A percentile compares a stretch with the other conserved stretches of the same genome.
phyloP scores from a whole-genome alignment of 2,113 vertebrate genomes.

The Phoenicopterus ruber region DNA sequence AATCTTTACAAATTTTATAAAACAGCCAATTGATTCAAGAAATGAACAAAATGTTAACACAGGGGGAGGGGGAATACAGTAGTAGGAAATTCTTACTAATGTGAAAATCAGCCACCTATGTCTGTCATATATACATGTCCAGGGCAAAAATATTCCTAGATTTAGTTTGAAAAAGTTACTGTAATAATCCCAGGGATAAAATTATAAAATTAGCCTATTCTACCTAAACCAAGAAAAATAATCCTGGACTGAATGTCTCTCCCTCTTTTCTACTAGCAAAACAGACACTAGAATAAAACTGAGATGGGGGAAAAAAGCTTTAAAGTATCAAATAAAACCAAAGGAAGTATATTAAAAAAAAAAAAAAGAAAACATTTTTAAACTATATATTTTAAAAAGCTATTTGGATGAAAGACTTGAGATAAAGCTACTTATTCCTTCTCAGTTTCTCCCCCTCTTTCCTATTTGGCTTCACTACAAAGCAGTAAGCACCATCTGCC shows the following conservation, averaged over 20 bases:
- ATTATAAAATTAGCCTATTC: not conserved
- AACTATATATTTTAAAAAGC: not conserved
- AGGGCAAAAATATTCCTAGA: not conserved
- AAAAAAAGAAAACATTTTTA: not conserved
- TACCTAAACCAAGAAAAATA: not conserved
- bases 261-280: not conserved
- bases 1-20: not conserved
- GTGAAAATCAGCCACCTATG: not conserved
- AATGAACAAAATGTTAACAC: not conserved
- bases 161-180: not conserved
- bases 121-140: not conserved
- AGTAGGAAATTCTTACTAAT: not conserved
- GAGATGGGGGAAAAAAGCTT: not conserved
- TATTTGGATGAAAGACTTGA: not conserved
- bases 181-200: not conserved
- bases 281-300: not conserved
- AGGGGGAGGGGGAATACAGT: not conserved
- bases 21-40: not conserved
- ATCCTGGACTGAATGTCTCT: not conserved
- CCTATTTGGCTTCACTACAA: conserved; percentile 35
- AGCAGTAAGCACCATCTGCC: conserved; percentile 6
- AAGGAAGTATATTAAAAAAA: not conserved
- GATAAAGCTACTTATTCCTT: not conserved
- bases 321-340: not conserved
- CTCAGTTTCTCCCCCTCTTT: not conserved